Percentiles rank a stretch among this genome's conserved stretches.
Conservation (phyloP, 1,140 invertebrate genomes). For the Drosophila micromelanica region DNA sequence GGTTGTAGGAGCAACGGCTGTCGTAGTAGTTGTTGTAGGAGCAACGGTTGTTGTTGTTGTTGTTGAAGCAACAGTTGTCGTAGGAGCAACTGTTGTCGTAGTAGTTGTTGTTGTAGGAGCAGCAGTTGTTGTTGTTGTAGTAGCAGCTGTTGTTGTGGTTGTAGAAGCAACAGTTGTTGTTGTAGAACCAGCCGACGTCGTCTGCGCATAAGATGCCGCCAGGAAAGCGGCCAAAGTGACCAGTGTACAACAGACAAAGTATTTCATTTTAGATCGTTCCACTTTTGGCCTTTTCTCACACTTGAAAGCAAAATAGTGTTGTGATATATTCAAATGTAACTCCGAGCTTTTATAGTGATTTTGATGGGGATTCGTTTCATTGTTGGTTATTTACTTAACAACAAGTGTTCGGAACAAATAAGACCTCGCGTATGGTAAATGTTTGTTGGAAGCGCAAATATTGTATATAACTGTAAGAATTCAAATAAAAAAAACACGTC, state of each 20-base stretch:
- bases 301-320: neutral
- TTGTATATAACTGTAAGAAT: neutral
- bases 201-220: neutral
- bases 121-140: neutral
- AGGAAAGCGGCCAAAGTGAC: neutral
- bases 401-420: no score
- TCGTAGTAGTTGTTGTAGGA: no score
- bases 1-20: neutral
- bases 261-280: conserved; percentile 14
- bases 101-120: neutral
- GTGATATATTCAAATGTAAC: neutral
- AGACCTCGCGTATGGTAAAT: no score
- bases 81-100: no score
- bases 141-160: neutral
- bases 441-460: neutral
- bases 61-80: no score
- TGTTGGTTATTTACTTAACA: no score
- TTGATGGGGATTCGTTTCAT: no score
- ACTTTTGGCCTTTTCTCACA: neutral
- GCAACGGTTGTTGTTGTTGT: no score
- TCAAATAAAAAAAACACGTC: no score
- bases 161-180: neutral
- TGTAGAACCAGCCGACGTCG: neutral
- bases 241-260: conserved; percentile 2
- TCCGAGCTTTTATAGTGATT: neutral